Evolutionary conservation across 2,113 vertebrate species (phyloP).

Genomic region (Notothenia coriiceps): DNA sequence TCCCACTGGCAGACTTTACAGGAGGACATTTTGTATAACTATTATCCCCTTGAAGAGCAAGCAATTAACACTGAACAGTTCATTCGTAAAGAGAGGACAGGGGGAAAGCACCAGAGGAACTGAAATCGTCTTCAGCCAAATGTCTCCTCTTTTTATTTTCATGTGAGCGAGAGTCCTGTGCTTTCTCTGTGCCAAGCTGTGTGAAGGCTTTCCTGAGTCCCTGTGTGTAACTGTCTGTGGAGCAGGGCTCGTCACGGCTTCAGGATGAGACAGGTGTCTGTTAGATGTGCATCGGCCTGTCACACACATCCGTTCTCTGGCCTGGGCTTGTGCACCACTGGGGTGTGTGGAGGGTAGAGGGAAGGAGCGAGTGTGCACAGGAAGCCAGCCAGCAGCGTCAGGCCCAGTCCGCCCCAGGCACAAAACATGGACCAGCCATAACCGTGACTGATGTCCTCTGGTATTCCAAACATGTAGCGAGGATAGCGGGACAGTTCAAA

Average conservation of each 20-base stretch:
- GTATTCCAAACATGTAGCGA: conserved; percentile 96
- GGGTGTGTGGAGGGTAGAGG: conserved; percentile 91
- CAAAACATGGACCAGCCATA: conserved; percentile 99
- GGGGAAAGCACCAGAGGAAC: conserved; percentile 77
- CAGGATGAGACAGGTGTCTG: conserved; percentile 64
- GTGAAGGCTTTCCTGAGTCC: conserved; percentile 56
- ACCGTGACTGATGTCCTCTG: conserved; percentile 97
- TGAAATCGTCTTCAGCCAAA: conserved; percentile 72
- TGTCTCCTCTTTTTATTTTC: conserved; percentile 53
- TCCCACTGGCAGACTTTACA: conserved; percentile 65
- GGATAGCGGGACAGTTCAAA: conserved; percentile 98
- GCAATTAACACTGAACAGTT: conserved; percentile 78
- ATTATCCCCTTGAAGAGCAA: conserved; percentile 73
- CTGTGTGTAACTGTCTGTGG: conserved; percentile 61
- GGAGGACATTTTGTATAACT: conserved; percentile 58
- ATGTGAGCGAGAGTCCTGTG: conserved; percentile 58
- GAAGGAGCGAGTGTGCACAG: conserved; percentile 98
- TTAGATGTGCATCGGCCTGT: conserved; percentile 49
- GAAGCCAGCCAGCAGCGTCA: conserved; percentile 97
- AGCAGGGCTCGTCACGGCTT: conserved; percentile 58
- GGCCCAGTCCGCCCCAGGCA: conserved; percentile 97
- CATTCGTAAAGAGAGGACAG: conserved; percentile 60
- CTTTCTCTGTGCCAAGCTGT: conserved; percentile 45
- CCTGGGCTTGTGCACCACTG: conserved; percentile 94
- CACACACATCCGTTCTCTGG: conserved; percentile 93